Evolutionary conservation across 2,113 vertebrate species (phyloP).

Genomic region (Anguilla japonica): DNA sequence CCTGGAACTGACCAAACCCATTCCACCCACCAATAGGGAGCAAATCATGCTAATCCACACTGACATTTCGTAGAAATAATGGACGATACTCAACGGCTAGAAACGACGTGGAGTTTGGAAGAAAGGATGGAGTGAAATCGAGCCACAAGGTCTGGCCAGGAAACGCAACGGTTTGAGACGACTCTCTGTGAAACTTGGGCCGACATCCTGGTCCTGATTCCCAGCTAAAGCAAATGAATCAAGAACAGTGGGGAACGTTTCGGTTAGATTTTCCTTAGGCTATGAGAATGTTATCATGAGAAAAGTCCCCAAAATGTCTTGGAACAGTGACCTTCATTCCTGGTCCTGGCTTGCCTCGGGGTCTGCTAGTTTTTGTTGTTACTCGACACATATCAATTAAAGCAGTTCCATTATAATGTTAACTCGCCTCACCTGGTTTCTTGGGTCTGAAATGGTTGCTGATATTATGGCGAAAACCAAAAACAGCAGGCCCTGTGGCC

Average conservation of each 20-base stretch:
- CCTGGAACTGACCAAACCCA: neutral
- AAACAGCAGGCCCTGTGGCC: neutral
- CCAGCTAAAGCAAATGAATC: neutral
- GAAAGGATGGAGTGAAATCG: neutral
- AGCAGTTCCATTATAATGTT: neutral
- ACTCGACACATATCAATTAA: neutral
- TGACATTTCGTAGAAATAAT: conserved; percentile 27
- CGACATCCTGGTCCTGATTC: neutral
- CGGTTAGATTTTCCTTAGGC: too few relatives aligned
- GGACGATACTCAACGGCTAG: neutral
- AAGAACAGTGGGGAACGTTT: too few relatives aligned
- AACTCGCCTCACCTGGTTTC: too few relatives aligned
- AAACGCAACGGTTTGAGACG: neutral
- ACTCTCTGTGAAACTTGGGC: neutral
- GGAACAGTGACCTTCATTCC: neutral
- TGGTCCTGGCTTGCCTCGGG: neutral
- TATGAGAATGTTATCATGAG: too few relatives aligned
- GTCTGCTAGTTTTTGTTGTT: too few relatives aligned
- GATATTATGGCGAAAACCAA: too few relatives aligned
- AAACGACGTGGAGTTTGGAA: neutral
- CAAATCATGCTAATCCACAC: neutral
- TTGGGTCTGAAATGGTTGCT: too few relatives aligned
- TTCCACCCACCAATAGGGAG: neutral
- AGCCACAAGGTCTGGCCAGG: neutral
- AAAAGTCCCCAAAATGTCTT: too few relatives aligned